Evolutionary conservation across 2,113 vertebrate species (phyloP).

Genomic region (Notothenia rossii): DNA sequence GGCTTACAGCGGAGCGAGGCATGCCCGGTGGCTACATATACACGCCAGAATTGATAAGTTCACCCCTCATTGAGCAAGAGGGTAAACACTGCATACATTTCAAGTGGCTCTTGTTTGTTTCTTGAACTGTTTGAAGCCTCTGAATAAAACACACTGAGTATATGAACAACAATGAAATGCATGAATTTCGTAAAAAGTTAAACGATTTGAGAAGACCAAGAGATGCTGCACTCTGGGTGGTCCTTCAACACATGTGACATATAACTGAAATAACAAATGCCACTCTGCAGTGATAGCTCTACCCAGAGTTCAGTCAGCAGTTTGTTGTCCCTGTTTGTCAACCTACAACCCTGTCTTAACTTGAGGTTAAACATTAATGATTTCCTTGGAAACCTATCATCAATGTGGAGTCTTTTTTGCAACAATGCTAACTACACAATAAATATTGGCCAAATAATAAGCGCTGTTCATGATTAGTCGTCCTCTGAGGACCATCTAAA

Average conservation of each 20-base stretch:
- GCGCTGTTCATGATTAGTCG: slow-evolving; percentile 30
- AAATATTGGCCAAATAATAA: slow-evolving; percentile 14
- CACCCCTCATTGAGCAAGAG: slow-evolving; percentile 67
- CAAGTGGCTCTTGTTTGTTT: slow-evolving; percentile 41
- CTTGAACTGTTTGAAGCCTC: slow-evolving; percentile 32
- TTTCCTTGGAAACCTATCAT: not conserved
- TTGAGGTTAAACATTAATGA: slow-evolving; percentile 4
- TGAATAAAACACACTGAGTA: not conserved
- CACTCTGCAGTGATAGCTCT: not conserved
- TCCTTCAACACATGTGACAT: not conserved
- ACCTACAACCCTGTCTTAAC: not conserved
- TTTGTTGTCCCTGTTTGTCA: not conserved
- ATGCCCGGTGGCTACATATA: slow-evolving; percentile 41
- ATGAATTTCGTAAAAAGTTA: slow-evolving; percentile 7
- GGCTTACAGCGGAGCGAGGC: slow-evolving; percentile 21
- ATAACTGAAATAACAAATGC: slow-evolving; percentile 22
- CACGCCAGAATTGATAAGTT: slow-evolving; percentile 55
- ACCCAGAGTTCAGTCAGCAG: slow-evolving; percentile 25
- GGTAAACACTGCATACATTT: slow-evolving; percentile 59
- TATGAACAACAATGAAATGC: slow-evolving; percentile 15
- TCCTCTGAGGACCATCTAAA: slow-evolving; percentile 27
- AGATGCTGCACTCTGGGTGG: slow-evolving; percentile 43
- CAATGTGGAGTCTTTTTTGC: not conserved
- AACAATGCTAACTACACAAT: slow-evolving; percentile 2
- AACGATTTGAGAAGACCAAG: slow-evolving; percentile 22